Evolutionary conservation across 2,797 vertebrate genomes (phyloP).

Genomic region (Chiroxiphia lanceolata): DNA sequence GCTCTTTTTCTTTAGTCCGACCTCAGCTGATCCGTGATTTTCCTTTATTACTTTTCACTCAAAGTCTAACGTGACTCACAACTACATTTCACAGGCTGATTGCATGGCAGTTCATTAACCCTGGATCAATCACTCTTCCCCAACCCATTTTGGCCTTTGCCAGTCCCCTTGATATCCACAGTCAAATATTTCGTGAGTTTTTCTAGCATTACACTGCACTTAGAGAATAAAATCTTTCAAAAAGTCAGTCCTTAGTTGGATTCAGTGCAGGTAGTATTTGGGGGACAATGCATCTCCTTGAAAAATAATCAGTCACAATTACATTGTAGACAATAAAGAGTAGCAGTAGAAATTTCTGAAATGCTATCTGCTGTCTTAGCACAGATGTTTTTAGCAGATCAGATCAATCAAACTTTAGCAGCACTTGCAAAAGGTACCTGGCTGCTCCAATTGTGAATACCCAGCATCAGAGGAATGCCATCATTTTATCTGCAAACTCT

Average conservation of each 20-base stretch:
- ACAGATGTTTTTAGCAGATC: neutral
- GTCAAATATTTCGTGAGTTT: neutral
- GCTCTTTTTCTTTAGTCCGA: neutral
- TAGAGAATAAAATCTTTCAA: neutral
- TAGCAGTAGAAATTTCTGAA: neutral
- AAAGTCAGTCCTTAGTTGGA: neutral
- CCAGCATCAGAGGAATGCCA: neutral
- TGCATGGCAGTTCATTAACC: neutral
- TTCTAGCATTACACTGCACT: neutral
- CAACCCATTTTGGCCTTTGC: neutral
- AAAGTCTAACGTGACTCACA: neutral
- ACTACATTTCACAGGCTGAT: neutral
- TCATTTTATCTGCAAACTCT: neutral
- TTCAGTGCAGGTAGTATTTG: neutral
- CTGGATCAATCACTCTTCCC: neutral
- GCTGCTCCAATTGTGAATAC: neutral
- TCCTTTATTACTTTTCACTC: neutral
- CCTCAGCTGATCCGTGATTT: neutral
- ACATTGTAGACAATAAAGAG: neutral
- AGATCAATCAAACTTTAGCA: neutral
- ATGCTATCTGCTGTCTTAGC: neutral
- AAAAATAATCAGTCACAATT: neutral
- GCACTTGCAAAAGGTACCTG: neutral
- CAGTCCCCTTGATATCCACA: neutral
- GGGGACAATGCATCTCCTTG: neutral